Conservation (phyloP, 2,797 vertebrate species). For the Chloroceryle amazona region DNA sequence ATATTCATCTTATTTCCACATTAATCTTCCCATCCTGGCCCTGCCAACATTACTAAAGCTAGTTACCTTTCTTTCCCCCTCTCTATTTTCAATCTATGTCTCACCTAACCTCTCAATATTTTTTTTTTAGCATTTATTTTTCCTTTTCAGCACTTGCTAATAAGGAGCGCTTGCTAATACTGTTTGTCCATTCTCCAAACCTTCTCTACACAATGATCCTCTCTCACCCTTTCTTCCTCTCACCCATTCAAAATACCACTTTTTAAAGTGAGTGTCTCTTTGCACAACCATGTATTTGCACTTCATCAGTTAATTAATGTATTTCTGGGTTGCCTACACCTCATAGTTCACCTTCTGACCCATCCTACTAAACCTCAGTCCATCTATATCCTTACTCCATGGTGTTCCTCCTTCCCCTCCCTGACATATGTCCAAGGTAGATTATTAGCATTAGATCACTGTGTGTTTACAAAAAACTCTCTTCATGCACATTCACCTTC, state of each 20-base stretch:
- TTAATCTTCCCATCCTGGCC: not conserved
- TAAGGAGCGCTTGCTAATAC: too few species aligned
- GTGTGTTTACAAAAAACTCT: not conserved
- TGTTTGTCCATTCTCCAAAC: not conserved
- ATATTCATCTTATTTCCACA: not conserved
- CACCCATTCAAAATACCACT: not conserved
- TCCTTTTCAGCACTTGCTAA: not conserved
- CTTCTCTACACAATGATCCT: not conserved
- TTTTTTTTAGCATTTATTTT: not conserved
- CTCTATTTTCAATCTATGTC: not conserved
- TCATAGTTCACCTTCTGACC: not conserved
- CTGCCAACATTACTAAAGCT: not conserved
- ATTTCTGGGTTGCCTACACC: not conserved
- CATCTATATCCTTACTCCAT: not conserved
- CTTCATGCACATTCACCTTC: not conserved
- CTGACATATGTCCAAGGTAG: not conserved
- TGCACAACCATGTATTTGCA: not conserved
- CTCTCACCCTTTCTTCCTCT: not conserved
- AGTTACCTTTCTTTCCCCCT: not conserved
- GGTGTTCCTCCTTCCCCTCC: not conserved
- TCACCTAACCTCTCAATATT: not conserved
- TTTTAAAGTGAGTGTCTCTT: not conserved
- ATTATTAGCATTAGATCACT: not conserved
- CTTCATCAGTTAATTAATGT: not conserved
- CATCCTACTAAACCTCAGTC: not conserved